Conservation (phyloP, 2,888 invertebrate genomes). For the Muschampia plurimacula region DNA sequence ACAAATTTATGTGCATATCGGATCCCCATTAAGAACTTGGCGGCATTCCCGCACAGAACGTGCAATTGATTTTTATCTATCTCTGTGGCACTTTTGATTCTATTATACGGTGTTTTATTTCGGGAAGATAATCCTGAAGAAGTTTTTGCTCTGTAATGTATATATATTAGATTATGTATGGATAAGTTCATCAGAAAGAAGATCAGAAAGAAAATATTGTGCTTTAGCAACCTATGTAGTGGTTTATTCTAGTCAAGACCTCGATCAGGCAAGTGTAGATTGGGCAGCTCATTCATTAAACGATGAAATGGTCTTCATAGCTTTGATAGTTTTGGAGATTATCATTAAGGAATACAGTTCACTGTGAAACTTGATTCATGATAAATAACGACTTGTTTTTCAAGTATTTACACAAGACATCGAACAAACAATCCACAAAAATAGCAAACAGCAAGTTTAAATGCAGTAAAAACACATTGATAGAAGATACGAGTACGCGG, state of each 20-base stretch:
- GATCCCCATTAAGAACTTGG: constrained; percentile 38
- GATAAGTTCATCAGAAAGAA: not conserved
- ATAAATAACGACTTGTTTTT: not conserved
- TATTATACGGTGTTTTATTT: constrained; percentile 15
- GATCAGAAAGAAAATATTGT: not conserved
- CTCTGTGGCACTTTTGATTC: constrained; percentile 21
- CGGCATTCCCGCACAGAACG: constrained; percentile 41
- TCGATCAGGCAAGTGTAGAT: too few relatives aligned
- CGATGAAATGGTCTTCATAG: too few relatives aligned
- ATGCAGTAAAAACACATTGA: not conserved
- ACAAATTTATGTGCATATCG: constrained; percentile 38
- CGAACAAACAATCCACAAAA: not conserved
- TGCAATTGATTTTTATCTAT: constrained; percentile 42
- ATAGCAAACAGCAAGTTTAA: not conserved
- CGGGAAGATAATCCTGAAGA: not conserved
- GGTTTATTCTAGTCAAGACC: too few relatives aligned
- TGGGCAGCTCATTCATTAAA: too few relatives aligned
- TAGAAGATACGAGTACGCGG: not conserved
- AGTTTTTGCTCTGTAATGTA: not conserved
- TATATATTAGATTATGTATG: too few relatives aligned
- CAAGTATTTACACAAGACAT: not conserved
- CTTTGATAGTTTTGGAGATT: too few relatives aligned
- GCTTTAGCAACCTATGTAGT: not conserved
- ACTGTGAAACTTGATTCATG: too few relatives aligned
- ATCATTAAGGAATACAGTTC: too few relatives aligned